Percentiles rank a stretch among this genome's conserved stretches.
These are phyloP conservation scores for Tamandua tetradactyla DNA, from an alignment of 2,797 vertebrate species.

Conservation along the genomic window DNA sequence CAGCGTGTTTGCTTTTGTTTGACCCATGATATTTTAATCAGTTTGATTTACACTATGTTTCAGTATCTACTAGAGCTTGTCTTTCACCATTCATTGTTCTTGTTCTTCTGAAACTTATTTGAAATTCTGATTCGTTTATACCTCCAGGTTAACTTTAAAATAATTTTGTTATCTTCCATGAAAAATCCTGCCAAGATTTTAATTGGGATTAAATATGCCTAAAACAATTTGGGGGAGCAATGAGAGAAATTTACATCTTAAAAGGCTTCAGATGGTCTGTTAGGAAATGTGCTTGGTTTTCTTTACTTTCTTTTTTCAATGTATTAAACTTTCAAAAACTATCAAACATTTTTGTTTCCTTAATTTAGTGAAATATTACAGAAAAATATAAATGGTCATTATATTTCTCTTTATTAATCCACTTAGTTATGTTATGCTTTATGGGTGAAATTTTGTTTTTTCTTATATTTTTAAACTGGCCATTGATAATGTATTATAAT, in stretches of 20 bases:
- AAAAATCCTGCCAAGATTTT: neutral
- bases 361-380: neutral
- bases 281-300: neutral
- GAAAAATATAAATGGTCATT: neutral
- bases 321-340: neutral
- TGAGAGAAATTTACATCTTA: neutral
- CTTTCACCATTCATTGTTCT: neutral
- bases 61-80: neutral
- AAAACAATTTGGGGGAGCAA: neutral
- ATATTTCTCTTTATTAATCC: neutral
- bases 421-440: no score
- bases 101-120: neutral
- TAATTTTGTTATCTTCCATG: neutral
- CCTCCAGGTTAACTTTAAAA: neutral
- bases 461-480: neutral
- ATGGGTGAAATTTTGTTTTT: neutral
- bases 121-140: slow-evolving; percentile 13
- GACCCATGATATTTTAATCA: neutral
- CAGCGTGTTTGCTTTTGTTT: neutral
- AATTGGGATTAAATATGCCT: neutral
- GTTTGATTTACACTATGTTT: neutral
- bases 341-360: neutral
- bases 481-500: neutral
- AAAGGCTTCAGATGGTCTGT: neutral
- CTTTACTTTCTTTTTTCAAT: neutral